Conservation (phyloP, 1,140 invertebrate genomes). For the Tachypleus tridentatus region DNA sequence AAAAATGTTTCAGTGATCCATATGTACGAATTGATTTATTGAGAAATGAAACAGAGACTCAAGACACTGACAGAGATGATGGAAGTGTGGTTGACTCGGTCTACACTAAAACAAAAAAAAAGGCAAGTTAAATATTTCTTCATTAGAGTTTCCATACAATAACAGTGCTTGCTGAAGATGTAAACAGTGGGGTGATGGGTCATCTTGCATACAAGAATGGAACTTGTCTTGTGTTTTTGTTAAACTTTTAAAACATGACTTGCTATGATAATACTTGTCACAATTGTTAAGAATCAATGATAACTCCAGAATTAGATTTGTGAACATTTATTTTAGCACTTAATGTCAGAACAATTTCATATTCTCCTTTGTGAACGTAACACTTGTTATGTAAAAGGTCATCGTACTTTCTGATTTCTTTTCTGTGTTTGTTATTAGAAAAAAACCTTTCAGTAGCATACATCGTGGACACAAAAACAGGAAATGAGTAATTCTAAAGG, state of each 20-base stretch:
- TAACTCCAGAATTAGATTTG: not conserved
- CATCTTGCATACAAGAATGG: not conserved
- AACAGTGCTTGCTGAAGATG: not conserved
- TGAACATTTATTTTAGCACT: no score
- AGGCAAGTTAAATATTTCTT: conserved; percentile 43
- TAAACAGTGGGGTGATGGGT: not conserved
- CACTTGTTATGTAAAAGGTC: no score
- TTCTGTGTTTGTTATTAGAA: no score
- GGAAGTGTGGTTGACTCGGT: conserved; percentile 70
- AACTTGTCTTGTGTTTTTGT: not conserved
- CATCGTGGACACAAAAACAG: no score
- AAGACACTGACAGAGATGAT: conserved; percentile 42
- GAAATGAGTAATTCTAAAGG: no score
- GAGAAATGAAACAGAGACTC: conserved; percentile 45
- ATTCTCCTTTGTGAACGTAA: no score
- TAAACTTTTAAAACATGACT: not conserved
- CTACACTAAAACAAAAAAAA: conserved; percentile 91
- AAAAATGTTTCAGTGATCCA: conserved; percentile 58
- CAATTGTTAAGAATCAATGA: not conserved
- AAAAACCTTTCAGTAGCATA: no score
- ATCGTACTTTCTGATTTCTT: no score
- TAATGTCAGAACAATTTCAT: no score
- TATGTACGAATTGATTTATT: conserved; percentile 88
- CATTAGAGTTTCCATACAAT: not conserved
- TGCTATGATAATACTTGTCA: not conserved